These are phyloP conservation scores for Palythoa caribaeorum DNA, from an alignment of 92 coral and sea anemone species.

Conservation along the genomic window DNA sequence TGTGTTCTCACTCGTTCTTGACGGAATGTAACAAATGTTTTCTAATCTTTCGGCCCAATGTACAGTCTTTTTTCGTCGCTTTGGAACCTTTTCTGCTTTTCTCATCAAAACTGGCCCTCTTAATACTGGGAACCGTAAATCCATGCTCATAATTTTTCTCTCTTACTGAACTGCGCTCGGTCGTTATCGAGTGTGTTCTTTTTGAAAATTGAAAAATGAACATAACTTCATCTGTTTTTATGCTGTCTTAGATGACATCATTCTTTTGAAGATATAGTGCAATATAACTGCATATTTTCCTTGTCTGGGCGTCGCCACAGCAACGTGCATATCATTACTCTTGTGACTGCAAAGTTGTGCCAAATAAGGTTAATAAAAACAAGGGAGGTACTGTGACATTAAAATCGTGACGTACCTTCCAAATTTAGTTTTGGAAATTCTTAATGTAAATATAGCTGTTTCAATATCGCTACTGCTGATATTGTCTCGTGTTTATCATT, in stretches of 20 bases:
- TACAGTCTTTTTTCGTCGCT: not conserved
- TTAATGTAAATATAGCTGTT: not conserved
- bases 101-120: constrained; percentile 11
- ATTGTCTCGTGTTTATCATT: not conserved
- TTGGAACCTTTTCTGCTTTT: not conserved
- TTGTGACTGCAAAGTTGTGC: not conserved
- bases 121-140: not conserved
- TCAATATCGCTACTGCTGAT: not conserved
- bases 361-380: constrained; percentile 1
- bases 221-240: not conserved
- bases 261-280: not conserved
- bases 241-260: not conserved
- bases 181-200: not conserved
- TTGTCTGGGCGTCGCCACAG: not conserved
- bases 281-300: not conserved
- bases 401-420: not conserved
- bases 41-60: constrained; percentile 38
- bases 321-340: not conserved
- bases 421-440: not conserved
- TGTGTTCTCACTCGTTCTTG: not conserved
- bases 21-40: constrained; percentile 32
- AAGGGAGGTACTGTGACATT: not conserved
- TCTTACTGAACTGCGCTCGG: not conserved
- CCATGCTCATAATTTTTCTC: not conserved
- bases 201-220: not conserved